Base-by-base conservation (phyloP, 2,888 invertebrate genomes). In the Microdon myrmicae region DNA sequence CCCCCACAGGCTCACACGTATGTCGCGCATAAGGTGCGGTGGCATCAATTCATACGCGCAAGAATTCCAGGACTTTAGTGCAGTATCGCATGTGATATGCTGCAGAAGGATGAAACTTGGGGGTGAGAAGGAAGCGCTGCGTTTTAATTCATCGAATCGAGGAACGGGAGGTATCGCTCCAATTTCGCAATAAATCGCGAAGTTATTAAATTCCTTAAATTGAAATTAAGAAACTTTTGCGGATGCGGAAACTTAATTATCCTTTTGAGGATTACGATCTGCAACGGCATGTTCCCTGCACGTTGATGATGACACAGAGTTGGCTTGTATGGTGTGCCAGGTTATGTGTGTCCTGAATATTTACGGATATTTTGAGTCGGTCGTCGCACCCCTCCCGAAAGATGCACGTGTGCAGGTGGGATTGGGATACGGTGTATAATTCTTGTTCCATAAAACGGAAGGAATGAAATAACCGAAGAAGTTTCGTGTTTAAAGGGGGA, bases 181-280 rank as follows among this genome's bases (percentile, higher is more conserved):
- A 51, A 64, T 51, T 53, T 64, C 64, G 64, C 58, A 64, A 64
- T 58, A 64, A 64, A 64, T 64, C 64, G 64, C 38, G 58, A 64
- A 58, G 51, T 64, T 64, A 64, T 64, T 58, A 64, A 64, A 64
- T 66, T 66, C 53, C 58, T 59, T 59, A 66, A 66, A 66, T 59
- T 66, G 66, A 66, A 66, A 66, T 66, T 66, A 66, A 59, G 66
- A 66, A 66, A 66, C 66, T 66, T 66, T 66, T 66, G 66, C 54
- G 59, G 53, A 59, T 54, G 54, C 66, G 59, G 54, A 59, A 66
- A 66, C 66, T 66, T 66, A 66, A 66, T 66, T 59, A 59, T 54
- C 34, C 66, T 59, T 59, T 59, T 48, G 59, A 43, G 64, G 64
- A 64, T 64, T 64, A 64, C 47, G 51, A 64, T 64, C 58, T 32